Conservation (phyloP, 2,888 invertebrate species). For the Leptopilina myrica region DNA sequence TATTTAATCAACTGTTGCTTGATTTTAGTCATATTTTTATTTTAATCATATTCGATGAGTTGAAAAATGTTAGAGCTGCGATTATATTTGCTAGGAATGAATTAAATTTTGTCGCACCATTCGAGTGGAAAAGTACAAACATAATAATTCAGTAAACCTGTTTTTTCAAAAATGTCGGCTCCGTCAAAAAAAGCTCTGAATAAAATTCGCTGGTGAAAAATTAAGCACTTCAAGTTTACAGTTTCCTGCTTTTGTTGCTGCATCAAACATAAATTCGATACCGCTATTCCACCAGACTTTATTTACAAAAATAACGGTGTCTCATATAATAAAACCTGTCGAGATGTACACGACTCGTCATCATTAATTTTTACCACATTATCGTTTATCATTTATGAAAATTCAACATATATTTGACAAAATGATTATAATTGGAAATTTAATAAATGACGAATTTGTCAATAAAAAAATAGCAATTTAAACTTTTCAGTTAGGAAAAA, state of each 20-base stretch:
- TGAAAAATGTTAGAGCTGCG: too few relatives aligned
- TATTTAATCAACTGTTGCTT: too few relatives aligned
- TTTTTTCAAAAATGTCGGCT: background rate
- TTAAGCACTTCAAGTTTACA: background rate
- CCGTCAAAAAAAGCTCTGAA: background rate
- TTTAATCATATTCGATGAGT: too few relatives aligned
- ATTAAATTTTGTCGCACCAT: background rate
- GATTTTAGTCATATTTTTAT: too few relatives aligned
- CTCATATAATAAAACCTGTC: constrained; percentile 10
- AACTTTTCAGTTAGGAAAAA: too few relatives aligned
- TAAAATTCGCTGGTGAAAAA: background rate
- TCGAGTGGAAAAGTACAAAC: background rate
- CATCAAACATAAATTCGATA: constrained; percentile 6
- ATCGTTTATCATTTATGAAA: too few relatives aligned
- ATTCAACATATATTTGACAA: background rate
- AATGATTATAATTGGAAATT: background rate
- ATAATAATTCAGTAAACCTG: background rate
- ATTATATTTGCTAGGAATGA: background rate
- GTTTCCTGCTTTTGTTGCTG: background rate
- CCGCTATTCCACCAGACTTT: constrained; percentile 26
- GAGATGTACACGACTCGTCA: constrained; percentile 1
- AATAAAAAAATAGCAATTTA: too few relatives aligned
- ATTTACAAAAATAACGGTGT: constrained; percentile 38
- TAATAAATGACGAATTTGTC: background rate
- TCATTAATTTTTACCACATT: background rate